Percentiles rank a stretch among this genome's conserved stretches.
Conservation (phyloP, 2,797 vertebrate species). For the Gastrophryne carolinensis region DNA sequence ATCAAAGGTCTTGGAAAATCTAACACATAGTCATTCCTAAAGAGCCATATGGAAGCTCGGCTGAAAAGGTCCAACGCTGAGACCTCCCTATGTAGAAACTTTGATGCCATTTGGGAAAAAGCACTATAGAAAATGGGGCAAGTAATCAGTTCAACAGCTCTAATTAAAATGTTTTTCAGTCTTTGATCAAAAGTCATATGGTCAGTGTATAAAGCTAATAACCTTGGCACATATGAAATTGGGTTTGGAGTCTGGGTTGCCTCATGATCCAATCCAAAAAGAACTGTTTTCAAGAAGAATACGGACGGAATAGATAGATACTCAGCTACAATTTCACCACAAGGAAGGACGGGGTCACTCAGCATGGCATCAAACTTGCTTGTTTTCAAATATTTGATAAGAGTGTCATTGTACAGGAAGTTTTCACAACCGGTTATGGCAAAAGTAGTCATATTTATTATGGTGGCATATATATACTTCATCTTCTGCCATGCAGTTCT, state of each 20-base stretch:
- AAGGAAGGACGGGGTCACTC: slow-evolving; percentile 59
- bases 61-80: slow-evolving; percentile 53
- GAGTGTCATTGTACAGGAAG: slow-evolving; percentile 55
- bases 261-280: slow-evolving; percentile 52
- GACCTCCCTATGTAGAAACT: slow-evolving; percentile 59
- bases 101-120: slow-evolving; percentile 58
- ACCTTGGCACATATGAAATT: slow-evolving; percentile 60
- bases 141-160: slow-evolving; percentile 51
- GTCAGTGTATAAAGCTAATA: slow-evolving; percentile 59
- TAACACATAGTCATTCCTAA: slow-evolving; percentile 74
- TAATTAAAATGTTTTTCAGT: slow-evolving; percentile 54
- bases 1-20: slow-evolving; percentile 76
- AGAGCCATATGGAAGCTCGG: slow-evolving; percentile 64
- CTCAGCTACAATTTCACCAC: slow-evolving; percentile 60
- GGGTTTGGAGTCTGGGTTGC: slow-evolving; percentile 61
- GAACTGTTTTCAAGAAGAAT: slow-evolving; percentile 56
- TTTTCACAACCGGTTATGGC: slow-evolving; percentile 55
- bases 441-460: slow-evolving; percentile 52
- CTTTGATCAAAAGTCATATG: slow-evolving; percentile 61
- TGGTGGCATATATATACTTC: accelerated
- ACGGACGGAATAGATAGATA: slow-evolving; percentile 62
- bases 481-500: slow-evolving; percentile 46
- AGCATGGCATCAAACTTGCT: slow-evolving; percentile 59
- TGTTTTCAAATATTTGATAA: slow-evolving; percentile 52
- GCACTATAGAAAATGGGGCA: slow-evolving; percentile 59